Evolutionary conservation across 1,140 invertebrate species (phyloP).

Genomic region (Neelides sp.): DNA sequence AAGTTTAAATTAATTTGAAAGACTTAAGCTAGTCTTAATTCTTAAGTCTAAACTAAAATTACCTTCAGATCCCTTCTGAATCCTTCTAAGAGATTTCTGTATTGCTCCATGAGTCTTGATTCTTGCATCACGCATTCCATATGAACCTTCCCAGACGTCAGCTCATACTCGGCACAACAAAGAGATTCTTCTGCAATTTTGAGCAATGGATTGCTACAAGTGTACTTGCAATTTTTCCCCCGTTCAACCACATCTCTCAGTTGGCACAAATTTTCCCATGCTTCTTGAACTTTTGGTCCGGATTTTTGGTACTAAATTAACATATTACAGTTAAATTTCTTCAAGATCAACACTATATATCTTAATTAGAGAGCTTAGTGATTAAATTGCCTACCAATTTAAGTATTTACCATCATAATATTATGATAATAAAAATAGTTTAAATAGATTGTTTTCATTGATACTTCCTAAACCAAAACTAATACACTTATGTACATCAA

Average conservation of each 20-base stretch:
- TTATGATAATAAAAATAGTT: too few species aligned
- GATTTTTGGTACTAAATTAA: conserved; percentile 26
- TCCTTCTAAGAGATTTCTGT: conserved; percentile 26
- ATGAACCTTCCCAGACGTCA: conserved; percentile 22
- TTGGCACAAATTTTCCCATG: conserved; percentile 29
- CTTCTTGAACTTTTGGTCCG: conserved; percentile 25
- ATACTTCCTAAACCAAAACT: too few species aligned
- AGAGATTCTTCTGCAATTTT: conserved; percentile 29
- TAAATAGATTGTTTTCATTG: too few species aligned
- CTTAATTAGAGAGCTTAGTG: background rate
- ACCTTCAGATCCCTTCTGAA: conserved; percentile 30
- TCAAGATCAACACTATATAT: background rate
- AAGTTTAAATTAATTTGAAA: too few species aligned
- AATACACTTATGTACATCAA: too few species aligned
- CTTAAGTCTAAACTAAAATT: too few species aligned
- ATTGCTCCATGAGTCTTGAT: conserved; percentile 27
- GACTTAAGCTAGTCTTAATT: too few species aligned
- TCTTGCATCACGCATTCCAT: conserved; percentile 29
- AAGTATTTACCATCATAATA: background rate
- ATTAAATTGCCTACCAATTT: too few species aligned
- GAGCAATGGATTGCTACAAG: conserved; percentile 26
- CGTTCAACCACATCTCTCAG: conserved; percentile 29
- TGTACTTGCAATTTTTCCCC: conserved; percentile 29
- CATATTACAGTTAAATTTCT: background rate
- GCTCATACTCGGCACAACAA: conserved; percentile 25